phyloP scores from a whole-genome alignment of 2,888 invertebrate genomes.

The Ariolimax columbianus region DNA sequence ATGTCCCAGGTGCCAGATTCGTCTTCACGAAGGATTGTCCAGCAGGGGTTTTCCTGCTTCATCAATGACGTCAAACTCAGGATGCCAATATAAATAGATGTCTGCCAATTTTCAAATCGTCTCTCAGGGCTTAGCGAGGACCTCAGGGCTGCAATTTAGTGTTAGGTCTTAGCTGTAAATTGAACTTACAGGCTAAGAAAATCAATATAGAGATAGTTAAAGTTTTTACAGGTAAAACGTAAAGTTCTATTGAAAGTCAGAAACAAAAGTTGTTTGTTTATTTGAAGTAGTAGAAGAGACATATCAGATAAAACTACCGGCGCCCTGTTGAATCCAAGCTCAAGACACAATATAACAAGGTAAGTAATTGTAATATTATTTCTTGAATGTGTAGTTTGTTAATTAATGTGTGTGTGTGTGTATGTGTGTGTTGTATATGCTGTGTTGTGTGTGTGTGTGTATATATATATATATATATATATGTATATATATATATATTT shows the following conservation, averaged over 20 bases:
- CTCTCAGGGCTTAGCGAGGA: constrained; percentile 15
- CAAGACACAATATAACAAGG: neutral
- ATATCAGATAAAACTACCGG: neutral
- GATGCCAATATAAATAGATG: neutral
- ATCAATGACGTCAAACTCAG: neutral
- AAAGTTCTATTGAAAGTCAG: neutral
- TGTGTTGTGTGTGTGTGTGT: neutral
- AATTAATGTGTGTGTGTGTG: too few relatives aligned
- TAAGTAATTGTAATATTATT: neutral
- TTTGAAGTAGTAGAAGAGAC: neutral
- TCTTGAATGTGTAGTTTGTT: too few relatives aligned
- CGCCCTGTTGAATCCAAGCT: neutral
- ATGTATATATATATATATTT: too few relatives aligned
- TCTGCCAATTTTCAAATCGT: neutral
- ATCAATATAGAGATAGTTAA: neutral
- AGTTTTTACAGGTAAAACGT: neutral
- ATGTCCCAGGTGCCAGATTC: constrained; percentile 3
- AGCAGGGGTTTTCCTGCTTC: neutral
- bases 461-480: too few relatives aligned
- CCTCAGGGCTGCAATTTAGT: constrained; percentile 7
- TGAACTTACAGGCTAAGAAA: neutral
- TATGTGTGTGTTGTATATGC: neutral
- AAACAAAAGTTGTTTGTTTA: neutral
- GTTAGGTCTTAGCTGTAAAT: neutral
- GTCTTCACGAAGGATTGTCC: neutral